Percentiles rank a stretch among this genome's conserved stretches.
These are phyloP conservation scores for Crambe crambe DNA, from an alignment of 37 sponge, comb jelly and placozoan species.

Conservation along the genomic window DNA sequence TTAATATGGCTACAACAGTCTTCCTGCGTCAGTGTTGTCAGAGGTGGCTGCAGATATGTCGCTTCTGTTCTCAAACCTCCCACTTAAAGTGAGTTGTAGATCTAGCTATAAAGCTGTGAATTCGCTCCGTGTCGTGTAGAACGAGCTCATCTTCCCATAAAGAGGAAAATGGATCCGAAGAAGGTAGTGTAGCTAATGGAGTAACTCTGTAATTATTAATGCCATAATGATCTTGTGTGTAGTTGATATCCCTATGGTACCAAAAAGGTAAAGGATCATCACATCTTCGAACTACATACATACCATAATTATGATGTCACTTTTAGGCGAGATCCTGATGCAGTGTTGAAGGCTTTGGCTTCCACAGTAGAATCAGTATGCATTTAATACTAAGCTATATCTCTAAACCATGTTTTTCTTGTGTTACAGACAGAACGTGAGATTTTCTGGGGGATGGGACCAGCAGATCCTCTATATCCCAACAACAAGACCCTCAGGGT, in stretches of 20 bases:
- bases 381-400: background rate
- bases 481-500: background rate
- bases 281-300: background rate
- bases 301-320: background rate
- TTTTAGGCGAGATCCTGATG: slow-evolving; percentile 48
- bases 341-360: slow-evolving; percentile 70
- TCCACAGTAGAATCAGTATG: slow-evolving; percentile 48
- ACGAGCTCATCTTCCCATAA: no score
- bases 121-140: no score
- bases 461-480: slow-evolving; percentile 5
- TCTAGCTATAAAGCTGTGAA: no score
- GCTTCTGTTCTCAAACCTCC: background rate
- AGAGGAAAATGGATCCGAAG: no score
- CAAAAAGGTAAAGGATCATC: slow-evolving; percentile 28
- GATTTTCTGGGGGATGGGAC: background rate
- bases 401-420: background rate
- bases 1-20: no score
- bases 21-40: background rate
- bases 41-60: background rate
- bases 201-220: no score
- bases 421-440: background rate
- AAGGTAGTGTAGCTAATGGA: no score
- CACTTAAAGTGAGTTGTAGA: no score
- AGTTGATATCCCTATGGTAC: slow-evolving; percentile 36
- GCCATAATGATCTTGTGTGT: no score